Conservation (phyloP, 2,797 vertebrate species). For the Clarias fuscus region DNA sequence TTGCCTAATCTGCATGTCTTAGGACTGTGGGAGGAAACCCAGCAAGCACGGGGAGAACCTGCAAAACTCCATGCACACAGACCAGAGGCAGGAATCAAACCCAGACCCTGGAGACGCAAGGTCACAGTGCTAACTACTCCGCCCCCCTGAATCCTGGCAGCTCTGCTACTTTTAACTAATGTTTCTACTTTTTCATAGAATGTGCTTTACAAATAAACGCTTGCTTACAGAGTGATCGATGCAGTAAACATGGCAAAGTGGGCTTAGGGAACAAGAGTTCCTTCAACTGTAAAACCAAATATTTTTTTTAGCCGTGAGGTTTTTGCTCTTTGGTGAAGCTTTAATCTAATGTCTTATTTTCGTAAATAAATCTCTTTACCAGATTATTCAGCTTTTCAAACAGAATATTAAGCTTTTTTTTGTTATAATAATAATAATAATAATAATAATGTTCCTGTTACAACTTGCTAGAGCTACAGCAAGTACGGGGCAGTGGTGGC, state of each 20-base stretch:
- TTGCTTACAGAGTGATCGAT: neutral
- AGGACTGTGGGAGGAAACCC: too few relatives aligned
- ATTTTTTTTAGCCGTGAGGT: neutral
- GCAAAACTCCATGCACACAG: too few relatives aligned
- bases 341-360: neutral
- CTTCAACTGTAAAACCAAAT: neutral
- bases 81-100: too few relatives aligned
- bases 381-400: neutral
- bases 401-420: neutral
- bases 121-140: too few relatives aligned
- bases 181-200: neutral
- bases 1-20: too few relatives aligned
- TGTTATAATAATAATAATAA: neutral
- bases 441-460: neutral
- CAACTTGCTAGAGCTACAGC: neutral
- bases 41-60: too few relatives aligned
- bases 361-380: neutral
- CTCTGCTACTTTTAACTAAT: neutral
- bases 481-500: too few relatives aligned
- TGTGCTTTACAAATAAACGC: neutral
- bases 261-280: neutral
- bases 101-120: too few relatives aligned
- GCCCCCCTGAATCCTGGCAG: neutral
- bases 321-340: neutral
- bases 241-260: neutral